Evolutionary conservation across 1,140 invertebrate species (phyloP), one percentile per base, ranked within the genome.

Genomic region (Meteorus sp.): DNA sequence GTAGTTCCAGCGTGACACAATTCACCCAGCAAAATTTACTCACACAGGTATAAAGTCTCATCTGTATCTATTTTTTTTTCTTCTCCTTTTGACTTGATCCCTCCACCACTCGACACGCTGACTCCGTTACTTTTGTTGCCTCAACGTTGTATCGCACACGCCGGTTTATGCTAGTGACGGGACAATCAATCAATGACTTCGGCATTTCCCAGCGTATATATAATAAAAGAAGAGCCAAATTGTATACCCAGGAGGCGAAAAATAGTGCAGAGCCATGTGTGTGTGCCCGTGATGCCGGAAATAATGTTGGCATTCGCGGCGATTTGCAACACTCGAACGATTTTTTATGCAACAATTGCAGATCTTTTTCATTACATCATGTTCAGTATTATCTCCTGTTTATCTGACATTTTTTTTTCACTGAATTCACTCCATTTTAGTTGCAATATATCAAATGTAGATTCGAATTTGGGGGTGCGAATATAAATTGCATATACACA

Each of bases 111-210:
- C 39, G 39, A 43, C 39, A 59, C 51, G 39, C 50, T 62, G 60
- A 41, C 54, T 63, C 63, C 69, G 71, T 73, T 74, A 74, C 72
- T 74, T 73, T 69, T 72, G 67, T 67, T 69, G 61, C 64, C 45
- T 64, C 37, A 27, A 17, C 44, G 27, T 60, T 61, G 17, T 47
- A 52, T 59, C 59, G n/a, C n/a, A n/a, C n/a, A n/a, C n/a, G n/a
- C n/a, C n/a, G n/a, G 63, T 61, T 66, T 63, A 71, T 75, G 73
- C 68, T 60, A 44, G 29, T 74, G 73, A 74, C 74, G 68, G 74
- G 64, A 70, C 70, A 75, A 75, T 76, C 74, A 75, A 76, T 76
- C 74, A 75, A 62, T 50, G 64, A 54, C 56, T 7, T 60, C 45
- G 13, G 31, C 41, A 33, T 37, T 20, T 51, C 25, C 23, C 8